Base-by-base conservation (phyloP, 1,140 invertebrate species). In the Atta colombica region DNA sequence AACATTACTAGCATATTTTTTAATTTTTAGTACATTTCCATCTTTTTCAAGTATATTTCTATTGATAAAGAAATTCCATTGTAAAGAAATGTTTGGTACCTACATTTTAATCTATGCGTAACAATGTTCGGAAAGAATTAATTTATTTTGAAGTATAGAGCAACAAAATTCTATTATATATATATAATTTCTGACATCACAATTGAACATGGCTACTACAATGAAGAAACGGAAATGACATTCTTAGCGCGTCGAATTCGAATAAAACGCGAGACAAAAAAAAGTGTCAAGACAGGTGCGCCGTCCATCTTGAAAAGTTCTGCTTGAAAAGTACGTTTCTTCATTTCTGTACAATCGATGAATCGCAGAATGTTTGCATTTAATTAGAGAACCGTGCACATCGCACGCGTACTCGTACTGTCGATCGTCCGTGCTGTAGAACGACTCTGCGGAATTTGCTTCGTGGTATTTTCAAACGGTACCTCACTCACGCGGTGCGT, bases 391-490 rank as follows among this genome's bases (percentile, higher is more conserved):
- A 65, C 51, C 45, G 63, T 35, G 61, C 18, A n/a, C 55, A 45
- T 81, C 68, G 51, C 18, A 18, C 31, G 31, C n/a, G 53, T 16
- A 16, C 53, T 18, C 8, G 25, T 25, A 25, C 25, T 25, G 25
- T 25, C 25, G 58, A 31, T 31, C 28, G 28, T 31, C 28, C 28
- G 53, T n/a, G 21, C 28, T 60, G 45, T 35, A 53, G 86, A 87
- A 85, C 85, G 77, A 72, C 75, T 55, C 60, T 10, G 49, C 60
- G 81, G 91, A 90, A 92, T 93, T 92, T 91, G 87, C 88, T 71
- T 80, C 84, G 91, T 92, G 90, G 89, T 92, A 94, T 94, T 93
- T 92, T 94, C 89, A 89, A 94, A 94, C 93, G 94, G 94, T 94
- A 94, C 92, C 90, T 92, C 75, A 91, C 88, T 91, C 81, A 87